Percentiles rank a stretch among this genome's conserved stretches.
Evolutionary conservation across 2,888 invertebrate species (phyloP).

Genomic region (Drosophila pseudotakahashii): DNA sequence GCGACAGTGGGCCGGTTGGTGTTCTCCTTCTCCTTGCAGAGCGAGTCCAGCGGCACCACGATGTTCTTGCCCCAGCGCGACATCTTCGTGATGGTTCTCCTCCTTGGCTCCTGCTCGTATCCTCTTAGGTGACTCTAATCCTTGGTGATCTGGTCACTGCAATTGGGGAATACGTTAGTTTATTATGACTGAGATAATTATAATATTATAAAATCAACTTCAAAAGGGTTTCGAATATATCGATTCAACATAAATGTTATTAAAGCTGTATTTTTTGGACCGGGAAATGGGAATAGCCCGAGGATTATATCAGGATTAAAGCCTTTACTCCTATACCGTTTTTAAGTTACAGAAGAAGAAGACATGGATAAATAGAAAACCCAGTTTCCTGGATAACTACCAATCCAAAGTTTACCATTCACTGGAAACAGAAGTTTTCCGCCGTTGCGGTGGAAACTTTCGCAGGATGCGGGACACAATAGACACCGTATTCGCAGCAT

Average conservation of each 20-base stretch:
- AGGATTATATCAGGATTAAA: neutral
- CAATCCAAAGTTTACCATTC: neutral
- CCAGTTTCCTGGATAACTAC: neutral
- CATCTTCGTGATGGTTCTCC: constrained; percentile 81
- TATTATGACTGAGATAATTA: too few species aligned
- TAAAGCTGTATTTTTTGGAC: neutral
- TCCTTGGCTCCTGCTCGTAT: constrained; percentile 15
- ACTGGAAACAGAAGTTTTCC: neutral
- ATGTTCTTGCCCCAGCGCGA: constrained; percentile 88
- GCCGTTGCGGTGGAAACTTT: neutral
- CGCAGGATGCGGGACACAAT: neutral
- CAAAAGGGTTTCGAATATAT: neutral
- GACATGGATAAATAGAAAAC: neutral
- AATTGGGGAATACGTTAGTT: neutral
- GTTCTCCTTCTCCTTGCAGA: constrained; percentile 89
- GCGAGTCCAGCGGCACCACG: constrained; percentile 88
- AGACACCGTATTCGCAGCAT: neutral
- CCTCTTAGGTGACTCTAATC: constrained; percentile 32
- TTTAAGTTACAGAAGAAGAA: too few species aligned
- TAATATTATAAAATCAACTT: too few species aligned
- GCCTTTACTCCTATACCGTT: neutral
- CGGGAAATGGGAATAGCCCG: neutral
- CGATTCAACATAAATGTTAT: neutral
- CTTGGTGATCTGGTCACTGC: constrained; percentile 29
- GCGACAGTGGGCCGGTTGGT: constrained; percentile 95